Evolutionary conservation across 1,140 invertebrate species (phyloP).

Genomic region (Cataglyphis hispanica): DNA sequence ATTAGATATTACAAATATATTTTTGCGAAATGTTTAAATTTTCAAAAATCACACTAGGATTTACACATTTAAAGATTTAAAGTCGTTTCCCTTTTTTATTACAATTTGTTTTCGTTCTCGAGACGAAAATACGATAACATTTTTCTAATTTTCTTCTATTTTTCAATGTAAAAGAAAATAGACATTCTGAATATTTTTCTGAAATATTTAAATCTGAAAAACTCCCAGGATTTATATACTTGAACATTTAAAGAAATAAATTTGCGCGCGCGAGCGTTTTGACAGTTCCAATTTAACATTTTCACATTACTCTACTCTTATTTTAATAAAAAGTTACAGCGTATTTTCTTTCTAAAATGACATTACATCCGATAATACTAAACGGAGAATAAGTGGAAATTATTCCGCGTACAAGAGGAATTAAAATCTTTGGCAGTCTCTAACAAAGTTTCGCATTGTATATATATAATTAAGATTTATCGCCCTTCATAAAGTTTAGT

Average conservation of each 20-base stretch:
- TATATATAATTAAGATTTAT: constrained; percentile 20
- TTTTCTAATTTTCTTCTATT: not conserved
- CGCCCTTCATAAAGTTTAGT: not conserved
- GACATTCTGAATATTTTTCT: not conserved
- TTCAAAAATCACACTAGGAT: no score
- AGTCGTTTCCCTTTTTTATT: not conserved
- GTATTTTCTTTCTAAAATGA: constrained; percentile 4
- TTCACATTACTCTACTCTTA: not conserved
- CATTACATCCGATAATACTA: constrained; percentile 19
- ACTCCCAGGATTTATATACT: not conserved
- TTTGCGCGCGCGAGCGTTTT: not conserved
- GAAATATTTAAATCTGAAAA: not conserved
- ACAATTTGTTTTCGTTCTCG: not conserved
- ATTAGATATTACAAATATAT: not conserved
- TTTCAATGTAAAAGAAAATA: not conserved
- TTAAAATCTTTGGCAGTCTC: constrained; percentile 24
- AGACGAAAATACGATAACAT: not conserved
- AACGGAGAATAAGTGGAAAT: not conserved
- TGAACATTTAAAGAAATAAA: not conserved
- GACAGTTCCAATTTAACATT: not conserved
- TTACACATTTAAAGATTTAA: not conserved
- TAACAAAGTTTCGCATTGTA: not conserved
- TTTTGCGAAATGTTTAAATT: not conserved
- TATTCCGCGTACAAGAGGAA: not conserved
- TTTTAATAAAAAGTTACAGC: not conserved